Conservation (phyloP, 2,888 invertebrate genomes). For the Caradrina clavipalpis region DNA sequence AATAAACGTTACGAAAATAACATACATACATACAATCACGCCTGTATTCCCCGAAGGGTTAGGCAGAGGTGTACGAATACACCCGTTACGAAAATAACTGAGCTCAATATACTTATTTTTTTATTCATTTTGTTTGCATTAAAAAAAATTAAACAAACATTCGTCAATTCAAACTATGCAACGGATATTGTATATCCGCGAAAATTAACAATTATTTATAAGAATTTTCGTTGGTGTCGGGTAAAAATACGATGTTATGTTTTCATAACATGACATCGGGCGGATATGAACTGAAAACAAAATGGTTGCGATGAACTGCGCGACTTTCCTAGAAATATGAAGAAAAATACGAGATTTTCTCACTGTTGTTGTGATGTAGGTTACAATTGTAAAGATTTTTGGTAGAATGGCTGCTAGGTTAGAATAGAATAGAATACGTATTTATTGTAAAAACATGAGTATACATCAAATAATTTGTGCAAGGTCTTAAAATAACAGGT, state of each 20-base stretch:
- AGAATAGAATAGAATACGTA: too few species aligned
- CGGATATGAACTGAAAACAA: conserved; percentile 70
- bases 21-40: too few species aligned
- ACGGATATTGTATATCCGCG: conserved; percentile 67
- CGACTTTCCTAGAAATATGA: conserved; percentile 56
- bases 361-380: background rate
- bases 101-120: background rate
- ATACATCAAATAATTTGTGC: too few species aligned
- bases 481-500: too few species aligned
- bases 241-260: conserved; percentile 78
- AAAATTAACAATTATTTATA: conserved; percentile 66
- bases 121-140: conserved; percentile 5
- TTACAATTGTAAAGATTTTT: background rate
- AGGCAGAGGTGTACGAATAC: too few species aligned
- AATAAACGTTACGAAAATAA: too few species aligned
- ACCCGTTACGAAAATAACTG: background rate
- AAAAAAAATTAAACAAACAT: conserved; percentile 11
- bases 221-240: conserved; percentile 66
- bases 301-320: conserved; percentile 57
- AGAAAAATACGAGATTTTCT: conserved; percentile 38
- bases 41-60: too few species aligned
- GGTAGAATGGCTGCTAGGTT: too few species aligned
- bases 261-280: conserved; percentile 78
- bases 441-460: too few species aligned
- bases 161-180: conserved; percentile 42